Conservation (phyloP, 2,888 invertebrate species). For the Dicyrtoma fusca region DNA sequence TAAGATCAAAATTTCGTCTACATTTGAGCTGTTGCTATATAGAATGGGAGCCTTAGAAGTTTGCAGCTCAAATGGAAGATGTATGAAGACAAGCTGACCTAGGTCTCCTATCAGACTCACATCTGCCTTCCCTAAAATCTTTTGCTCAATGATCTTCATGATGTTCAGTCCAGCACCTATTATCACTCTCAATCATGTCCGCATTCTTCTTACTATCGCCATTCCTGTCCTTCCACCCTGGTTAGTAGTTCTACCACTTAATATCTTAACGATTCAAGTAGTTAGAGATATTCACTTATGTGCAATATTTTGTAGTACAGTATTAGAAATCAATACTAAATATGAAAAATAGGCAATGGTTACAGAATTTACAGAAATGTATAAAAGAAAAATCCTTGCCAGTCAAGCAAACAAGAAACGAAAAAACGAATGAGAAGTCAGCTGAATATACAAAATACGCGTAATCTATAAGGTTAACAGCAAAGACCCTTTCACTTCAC, state of each 20-base stretch:
- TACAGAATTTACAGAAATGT: too few species aligned
- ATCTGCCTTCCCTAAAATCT: slow-evolving; percentile 20
- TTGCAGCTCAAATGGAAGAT: slow-evolving; percentile 7
- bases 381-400: too few species aligned
- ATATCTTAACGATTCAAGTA: too few species aligned
- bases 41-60: neutral
- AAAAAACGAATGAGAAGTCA: too few species aligned
- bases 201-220: neutral
- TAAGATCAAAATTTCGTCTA: neutral
- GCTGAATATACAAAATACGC: too few species aligned
- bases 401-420: too few species aligned
- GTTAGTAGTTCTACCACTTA: too few species aligned
- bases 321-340: too few species aligned
- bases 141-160: slow-evolving; percentile 22
- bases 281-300: too few species aligned
- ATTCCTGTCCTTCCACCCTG: neutral
- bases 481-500: neutral
- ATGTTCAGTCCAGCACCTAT: neutral
- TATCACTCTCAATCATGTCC: slow-evolving; percentile 1
- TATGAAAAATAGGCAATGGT: too few species aligned
- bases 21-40: neutral
- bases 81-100: slow-evolving; percentile 18
- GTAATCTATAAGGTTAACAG: too few species aligned
- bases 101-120: slow-evolving; percentile 16
- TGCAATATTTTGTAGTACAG: too few species aligned